Evolutionary conservation across 2,888 invertebrate genomes (phyloP).

Genomic region (Dyspetes luteomarginatus): DNA sequence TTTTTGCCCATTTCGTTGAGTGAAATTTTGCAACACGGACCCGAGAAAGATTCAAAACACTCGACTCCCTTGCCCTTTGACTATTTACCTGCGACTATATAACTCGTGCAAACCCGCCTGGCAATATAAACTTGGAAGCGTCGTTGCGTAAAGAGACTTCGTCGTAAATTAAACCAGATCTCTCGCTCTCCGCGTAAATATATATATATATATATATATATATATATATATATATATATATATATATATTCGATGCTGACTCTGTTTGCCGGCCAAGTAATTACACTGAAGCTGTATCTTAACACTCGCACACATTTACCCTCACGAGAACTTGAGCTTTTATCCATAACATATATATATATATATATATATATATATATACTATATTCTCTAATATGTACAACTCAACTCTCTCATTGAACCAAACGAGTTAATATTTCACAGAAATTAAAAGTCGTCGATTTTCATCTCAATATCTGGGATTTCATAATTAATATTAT

Average conservation of each 20-base stretch:
- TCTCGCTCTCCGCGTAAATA: slow-evolving; percentile 32
- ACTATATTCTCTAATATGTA: not conserved
- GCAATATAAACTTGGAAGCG: slow-evolving; percentile 65
- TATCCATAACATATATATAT: slow-evolving; percentile 24
- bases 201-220: not conserved
- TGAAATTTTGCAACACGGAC: not conserved
- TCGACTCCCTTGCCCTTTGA: slow-evolving; percentile 2
- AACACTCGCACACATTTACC: slow-evolving; percentile 26
- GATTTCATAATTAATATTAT: too few relatives aligned
- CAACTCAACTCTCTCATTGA: too few relatives aligned
- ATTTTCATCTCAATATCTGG: too few relatives aligned
- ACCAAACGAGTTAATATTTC: too few relatives aligned
- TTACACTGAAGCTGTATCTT: slow-evolving; percentile 38
- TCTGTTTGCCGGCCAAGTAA: slow-evolving; percentile 49
- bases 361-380: too few relatives aligned
- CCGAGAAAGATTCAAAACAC: not conserved
- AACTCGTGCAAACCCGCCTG: slow-evolving; percentile 35
- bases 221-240: not conserved
- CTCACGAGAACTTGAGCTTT: slow-evolving; percentile 24
- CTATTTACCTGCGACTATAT: slow-evolving; percentile 49
- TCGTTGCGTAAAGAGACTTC: slow-evolving; percentile 67
- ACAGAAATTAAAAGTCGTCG: too few relatives aligned
- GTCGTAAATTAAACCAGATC: slow-evolving; percentile 68
- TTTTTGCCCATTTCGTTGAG: not conserved
- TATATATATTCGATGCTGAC: not conserved